Conservation (phyloP, 2,113 vertebrate species). For the Vicugna pacos region DNA sequence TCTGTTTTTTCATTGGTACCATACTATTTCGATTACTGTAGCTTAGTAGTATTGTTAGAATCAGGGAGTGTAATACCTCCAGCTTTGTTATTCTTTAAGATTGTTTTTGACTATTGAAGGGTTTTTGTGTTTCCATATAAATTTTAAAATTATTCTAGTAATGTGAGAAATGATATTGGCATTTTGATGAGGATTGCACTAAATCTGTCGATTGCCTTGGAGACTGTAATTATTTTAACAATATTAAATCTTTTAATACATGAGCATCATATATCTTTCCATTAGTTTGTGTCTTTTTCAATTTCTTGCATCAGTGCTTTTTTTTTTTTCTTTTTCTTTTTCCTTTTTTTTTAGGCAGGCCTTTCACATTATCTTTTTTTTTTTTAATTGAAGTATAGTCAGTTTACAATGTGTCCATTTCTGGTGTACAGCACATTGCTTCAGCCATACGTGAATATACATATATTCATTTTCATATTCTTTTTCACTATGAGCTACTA, state of each 20-base stretch:
- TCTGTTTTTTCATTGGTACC: not conserved
- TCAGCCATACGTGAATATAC: too few relatives aligned
- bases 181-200: not conserved
- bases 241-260: not conserved
- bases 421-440: too few relatives aligned
- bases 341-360: too few relatives aligned
- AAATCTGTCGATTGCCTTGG: not conserved
- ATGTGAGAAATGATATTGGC: not conserved
- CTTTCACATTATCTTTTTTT: too few relatives aligned
- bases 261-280: not conserved
- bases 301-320: not conserved
- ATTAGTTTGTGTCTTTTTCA: not conserved
- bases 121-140: not conserved
- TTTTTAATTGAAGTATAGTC: too few relatives aligned
- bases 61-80: not conserved
- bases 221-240: not conserved
- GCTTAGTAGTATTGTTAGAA: not conserved
- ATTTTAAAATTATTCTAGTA: not conserved
- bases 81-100: not conserved
- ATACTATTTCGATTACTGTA: not conserved
- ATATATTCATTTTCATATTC: too few relatives aligned
- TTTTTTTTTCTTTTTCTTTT: too few relatives aligned
- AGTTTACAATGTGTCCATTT: too few relatives aligned
- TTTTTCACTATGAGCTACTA: too few relatives aligned
- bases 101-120: not conserved